Evolutionary conservation across 1,140 invertebrate genomes (phyloP), one percentile per base, ranked within the genome.

Genomic region (Philopotamus ludificatus): DNA sequence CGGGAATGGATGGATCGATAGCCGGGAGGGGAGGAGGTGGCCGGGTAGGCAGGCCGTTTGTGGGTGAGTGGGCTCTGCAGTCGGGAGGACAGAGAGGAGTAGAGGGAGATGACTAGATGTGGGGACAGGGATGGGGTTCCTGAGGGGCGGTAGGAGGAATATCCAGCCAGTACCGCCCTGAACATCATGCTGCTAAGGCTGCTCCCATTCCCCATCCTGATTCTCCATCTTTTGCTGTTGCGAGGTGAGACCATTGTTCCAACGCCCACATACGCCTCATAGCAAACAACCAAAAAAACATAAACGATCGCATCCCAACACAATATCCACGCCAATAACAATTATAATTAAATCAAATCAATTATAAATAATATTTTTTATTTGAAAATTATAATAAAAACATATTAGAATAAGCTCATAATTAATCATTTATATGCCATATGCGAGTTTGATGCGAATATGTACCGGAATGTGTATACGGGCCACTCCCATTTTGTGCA

Each of bases 181-280:
- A 26, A 51, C 57, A 57, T 44, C 62, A 67, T 67, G 65, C 22
- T 59, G 65, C 61, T 64, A 66, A 65, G 64, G 34, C 55, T 70
- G 25, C 61, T 64, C 59, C 63, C 62, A 39, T n/a, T 70, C 26
- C 68, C 61, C 41, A 65, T 62, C 44, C 68, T 70, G 8, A 23
- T 70, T 16, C 58, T 70, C 44, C 68, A 70, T 53, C 62, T 70
- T 44, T 65, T 70, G 18, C 62, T 70, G 3, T 65, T 70, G 9
- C 68, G 67, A 47, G 68, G 68, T 70, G 54, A 61, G 34, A 4
- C n/a, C n/a, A n/a, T n/a, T n/a, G n/a, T n/a, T n/a, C n/a, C n/a
- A n/a, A n/a, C n/a, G n/a, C n/a, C n/a, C n/a, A n/a, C n/a, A n/a
- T n/a, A n/a, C n/a, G n/a, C n/a, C n/a, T n/a, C n/a, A n/a, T n/a